Conservation (phyloP, 2,797 vertebrate genomes). For the Bradypodion pumilum region DNA sequence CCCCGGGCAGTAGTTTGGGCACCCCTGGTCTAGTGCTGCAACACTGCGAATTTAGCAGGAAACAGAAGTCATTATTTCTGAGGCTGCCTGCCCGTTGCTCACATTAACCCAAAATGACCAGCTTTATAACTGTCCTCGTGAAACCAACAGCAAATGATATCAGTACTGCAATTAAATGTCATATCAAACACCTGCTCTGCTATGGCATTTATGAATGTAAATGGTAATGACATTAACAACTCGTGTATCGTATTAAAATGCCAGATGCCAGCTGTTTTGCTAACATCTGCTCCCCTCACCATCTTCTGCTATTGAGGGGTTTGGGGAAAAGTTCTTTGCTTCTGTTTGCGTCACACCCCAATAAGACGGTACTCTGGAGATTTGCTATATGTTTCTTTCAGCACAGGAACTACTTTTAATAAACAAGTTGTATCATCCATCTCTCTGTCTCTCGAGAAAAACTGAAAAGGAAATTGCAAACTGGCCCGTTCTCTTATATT, state of each 20-base stretch:
- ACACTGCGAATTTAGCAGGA: background rate
- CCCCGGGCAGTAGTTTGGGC: too few relatives aligned
- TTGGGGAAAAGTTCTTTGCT: background rate
- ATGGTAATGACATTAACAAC: slow-evolving; percentile 30
- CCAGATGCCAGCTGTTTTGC: slow-evolving; percentile 34
- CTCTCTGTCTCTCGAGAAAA: background rate
- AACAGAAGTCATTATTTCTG: too few relatives aligned
- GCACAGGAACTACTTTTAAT: background rate
- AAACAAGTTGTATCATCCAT: background rate
- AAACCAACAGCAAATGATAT: slow-evolving; percentile 18
- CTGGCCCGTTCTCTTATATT: background rate
- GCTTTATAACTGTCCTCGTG: background rate
- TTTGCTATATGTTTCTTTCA: background rate
- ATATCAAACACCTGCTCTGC: slow-evolving; percentile 9
- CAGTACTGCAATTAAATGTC: slow-evolving; percentile 33
- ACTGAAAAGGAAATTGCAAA: background rate
- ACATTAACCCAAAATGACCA: background rate
- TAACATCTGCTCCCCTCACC: background rate
- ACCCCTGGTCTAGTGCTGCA: too few relatives aligned
- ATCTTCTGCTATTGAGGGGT: background rate
- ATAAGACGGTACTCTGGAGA: background rate
- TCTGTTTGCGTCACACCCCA: background rate
- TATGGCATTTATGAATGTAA: slow-evolving; percentile 12
- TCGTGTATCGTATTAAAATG: slow-evolving; percentile 5
- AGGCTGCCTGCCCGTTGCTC: background rate